A percentile compares a stretch with the other conserved stretches of the same genome.
phyloP scores from a whole-genome alignment of 2,888 invertebrate genomes.

The Pyrrhosoma nymphula region DNA sequence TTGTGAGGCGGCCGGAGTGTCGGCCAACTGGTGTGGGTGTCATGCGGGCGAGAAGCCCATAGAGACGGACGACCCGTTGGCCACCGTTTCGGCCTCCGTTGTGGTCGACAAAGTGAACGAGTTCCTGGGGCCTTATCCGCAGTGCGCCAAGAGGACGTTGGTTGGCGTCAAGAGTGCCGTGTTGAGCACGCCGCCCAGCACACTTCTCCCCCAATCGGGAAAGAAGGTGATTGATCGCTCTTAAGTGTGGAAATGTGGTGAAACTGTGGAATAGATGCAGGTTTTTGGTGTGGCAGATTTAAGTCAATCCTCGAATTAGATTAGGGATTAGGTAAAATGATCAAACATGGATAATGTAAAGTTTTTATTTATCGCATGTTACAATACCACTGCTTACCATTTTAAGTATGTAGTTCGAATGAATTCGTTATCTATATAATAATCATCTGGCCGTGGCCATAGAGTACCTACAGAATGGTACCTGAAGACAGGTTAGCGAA shows the following conservation, averaged over 20 bases:
- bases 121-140: slow-evolving; percentile 74
- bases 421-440: too few species aligned
- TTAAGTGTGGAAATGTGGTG: not conserved
- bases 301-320: too few species aligned
- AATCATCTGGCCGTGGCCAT: too few species aligned
- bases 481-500: too few species aligned
- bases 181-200: slow-evolving; percentile 22
- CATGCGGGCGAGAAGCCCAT: slow-evolving; percentile 80
- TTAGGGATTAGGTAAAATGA: too few species aligned
- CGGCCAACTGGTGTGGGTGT: slow-evolving; percentile 94
- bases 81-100: slow-evolving; percentile 82
- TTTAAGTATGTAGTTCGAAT: too few species aligned
- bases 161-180: slow-evolving; percentile 37
- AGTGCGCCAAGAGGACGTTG: slow-evolving; percentile 42
- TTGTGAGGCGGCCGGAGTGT: slow-evolving; percentile 88
- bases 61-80: slow-evolving; percentile 79
- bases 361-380: too few species aligned
- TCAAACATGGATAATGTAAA: too few species aligned
- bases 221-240: slow-evolving; percentile 29
- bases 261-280: not conserved
- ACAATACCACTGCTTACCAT: too few species aligned
- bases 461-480: too few species aligned
- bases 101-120: slow-evolving; percentile 84
- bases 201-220: not conserved
- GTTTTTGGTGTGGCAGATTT: too few species aligned